phyloP scores from a whole-genome alignment of 2,888 invertebrate genomes.

The Eristalis pertinax region DNA sequence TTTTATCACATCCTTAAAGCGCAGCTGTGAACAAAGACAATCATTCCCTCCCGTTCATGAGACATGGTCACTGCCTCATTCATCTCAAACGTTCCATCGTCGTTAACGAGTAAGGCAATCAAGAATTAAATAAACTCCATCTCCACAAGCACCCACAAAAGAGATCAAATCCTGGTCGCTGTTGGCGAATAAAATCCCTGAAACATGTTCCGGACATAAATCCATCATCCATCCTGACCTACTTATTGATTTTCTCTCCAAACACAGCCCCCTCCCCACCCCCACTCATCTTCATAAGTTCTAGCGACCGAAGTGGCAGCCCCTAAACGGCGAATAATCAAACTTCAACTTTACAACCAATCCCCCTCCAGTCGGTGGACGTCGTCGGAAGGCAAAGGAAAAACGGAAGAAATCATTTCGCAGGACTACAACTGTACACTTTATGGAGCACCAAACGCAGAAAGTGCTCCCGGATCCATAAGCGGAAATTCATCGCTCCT shows the following conservation, averaged over 20 bases:
- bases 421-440: constrained; percentile 55
- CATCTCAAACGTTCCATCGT: neutral
- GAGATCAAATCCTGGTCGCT: neutral
- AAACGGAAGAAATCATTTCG: constrained; percentile 38
- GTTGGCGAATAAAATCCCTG: constrained; percentile 1
- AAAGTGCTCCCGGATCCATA: constrained; percentile 46
- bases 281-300: neutral
- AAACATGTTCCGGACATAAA: constrained; percentile 7
- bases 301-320: neutral
- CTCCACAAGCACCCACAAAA: neutral
- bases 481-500: constrained; percentile 70
- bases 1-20: neutral
- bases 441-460: constrained; percentile 46
- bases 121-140: neutral
- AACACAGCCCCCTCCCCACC: neutral
- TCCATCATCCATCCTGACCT: constrained; percentile 58
- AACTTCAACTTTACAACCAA: constrained; percentile 68
- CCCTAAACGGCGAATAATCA: constrained; percentile 39
- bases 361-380: neutral
- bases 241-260: constrained; percentile 57
- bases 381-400: neutral
- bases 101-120: neutral
- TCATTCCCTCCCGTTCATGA: neutral
- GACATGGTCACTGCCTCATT: neutral
- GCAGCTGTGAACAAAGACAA: neutral